These are phyloP conservation scores for Caenorhabditis elegans DNA, from an alignment of 1,140 invertebrate genomes.

Conservation along the genomic window DNA sequence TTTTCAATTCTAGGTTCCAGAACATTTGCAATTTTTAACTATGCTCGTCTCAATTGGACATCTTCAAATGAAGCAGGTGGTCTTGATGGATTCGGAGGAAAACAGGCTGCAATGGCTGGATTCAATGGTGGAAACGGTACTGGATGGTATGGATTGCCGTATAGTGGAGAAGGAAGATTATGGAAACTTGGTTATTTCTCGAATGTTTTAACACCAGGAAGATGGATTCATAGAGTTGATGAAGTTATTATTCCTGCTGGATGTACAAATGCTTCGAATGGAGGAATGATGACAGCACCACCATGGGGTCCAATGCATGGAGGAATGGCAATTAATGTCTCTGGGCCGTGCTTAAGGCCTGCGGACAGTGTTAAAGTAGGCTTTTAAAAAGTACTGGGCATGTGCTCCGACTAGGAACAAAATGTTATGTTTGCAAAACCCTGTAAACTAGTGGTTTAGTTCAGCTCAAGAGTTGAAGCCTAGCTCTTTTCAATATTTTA, in stretches of 20 bases:
- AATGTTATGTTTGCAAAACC: too few relatives aligned
- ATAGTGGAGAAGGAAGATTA: slow-evolving; percentile 46
- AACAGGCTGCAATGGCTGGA: slow-evolving; percentile 72
- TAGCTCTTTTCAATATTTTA: too few relatives aligned
- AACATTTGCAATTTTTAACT: slow-evolving; percentile 91
- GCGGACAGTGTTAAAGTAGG: slow-evolving; percentile 42
- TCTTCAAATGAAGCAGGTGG: slow-evolving; percentile 70
- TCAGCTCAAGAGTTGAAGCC: too few relatives aligned
- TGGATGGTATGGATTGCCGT: slow-evolving; percentile 73
- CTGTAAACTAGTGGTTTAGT: too few relatives aligned
- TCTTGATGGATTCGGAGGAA: slow-evolving; percentile 74
- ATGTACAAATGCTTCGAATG: slow-evolving; percentile 71
- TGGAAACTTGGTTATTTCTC: slow-evolving; percentile 49
- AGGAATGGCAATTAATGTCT: slow-evolving; percentile 88
- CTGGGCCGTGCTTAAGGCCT: slow-evolving; percentile 80
- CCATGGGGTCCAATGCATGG: slow-evolving; percentile 92
- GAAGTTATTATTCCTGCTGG: slow-evolving; percentile 88
- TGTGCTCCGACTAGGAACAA: too few relatives aligned
- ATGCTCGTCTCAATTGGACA: slow-evolving; percentile 85
- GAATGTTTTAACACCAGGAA: slow-evolving; percentile 73
- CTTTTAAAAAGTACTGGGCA: too few relatives aligned
- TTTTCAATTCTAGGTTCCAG: slow-evolving; percentile 55
- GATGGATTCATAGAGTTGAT: slow-evolving; percentile 90
- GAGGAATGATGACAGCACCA: slow-evolving; percentile 72
- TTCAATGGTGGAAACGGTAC: slow-evolving; percentile 94